phyloP scores from a whole-genome alignment of 2,888 invertebrate genomes.

The Hypomecis punctinalis region DNA sequence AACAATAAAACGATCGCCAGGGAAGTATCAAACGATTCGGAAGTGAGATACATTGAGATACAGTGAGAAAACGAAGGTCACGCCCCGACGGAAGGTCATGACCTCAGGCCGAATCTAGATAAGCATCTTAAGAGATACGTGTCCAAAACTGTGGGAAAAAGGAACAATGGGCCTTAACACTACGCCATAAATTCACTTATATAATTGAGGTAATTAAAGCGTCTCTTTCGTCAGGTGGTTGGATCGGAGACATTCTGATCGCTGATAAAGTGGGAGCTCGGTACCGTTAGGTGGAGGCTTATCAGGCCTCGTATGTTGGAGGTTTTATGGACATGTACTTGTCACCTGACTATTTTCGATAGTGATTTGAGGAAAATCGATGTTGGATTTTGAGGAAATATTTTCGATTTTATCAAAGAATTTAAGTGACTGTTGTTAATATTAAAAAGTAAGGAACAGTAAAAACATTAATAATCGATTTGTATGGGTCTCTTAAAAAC shows the following conservation, averaged over 20 bases:
- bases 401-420: background rate
- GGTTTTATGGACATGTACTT: constrained; percentile 21
- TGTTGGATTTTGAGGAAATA: background rate
- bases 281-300: constrained; percentile 32
- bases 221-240: constrained; percentile 46
- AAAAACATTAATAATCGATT: too few species aligned
- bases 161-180: constrained; percentile 66
- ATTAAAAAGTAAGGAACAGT: too few species aligned
- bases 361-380: background rate
- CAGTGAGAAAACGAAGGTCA: constrained; percentile 70
- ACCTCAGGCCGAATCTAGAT: constrained; percentile 68
- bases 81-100: constrained; percentile 68
- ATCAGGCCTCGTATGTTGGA: constrained; percentile 26
- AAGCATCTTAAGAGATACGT: constrained; percentile 62
- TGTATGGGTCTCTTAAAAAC: too few species aligned
- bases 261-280: constrained; percentile 20
- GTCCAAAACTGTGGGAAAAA: constrained; percentile 75
- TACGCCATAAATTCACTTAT: constrained; percentile 68
- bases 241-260: constrained; percentile 52
- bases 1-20: constrained; percentile 27
- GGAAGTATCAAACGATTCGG: constrained; percentile 65
- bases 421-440: too few species aligned
- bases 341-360: constrained; percentile 17
- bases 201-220: constrained; percentile 73
- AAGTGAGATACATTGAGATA: constrained; percentile 59